These are phyloP conservation scores for Poeciliopsis turneri DNA, from an alignment of 2,797 vertebrate species.

Conservation along the genomic window DNA sequence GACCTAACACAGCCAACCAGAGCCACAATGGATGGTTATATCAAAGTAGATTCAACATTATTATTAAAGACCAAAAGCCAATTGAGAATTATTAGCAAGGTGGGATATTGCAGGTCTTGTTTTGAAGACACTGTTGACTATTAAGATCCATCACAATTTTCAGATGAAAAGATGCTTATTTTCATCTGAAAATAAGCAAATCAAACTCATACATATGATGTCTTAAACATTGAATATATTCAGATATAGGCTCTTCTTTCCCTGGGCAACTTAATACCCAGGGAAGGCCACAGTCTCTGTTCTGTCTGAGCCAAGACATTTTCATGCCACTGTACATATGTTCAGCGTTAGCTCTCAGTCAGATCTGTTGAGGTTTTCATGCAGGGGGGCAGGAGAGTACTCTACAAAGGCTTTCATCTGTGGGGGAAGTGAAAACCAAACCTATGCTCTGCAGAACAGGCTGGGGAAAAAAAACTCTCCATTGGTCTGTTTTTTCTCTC, in stretches of 20 bases:
- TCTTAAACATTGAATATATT: constrained; percentile 12
- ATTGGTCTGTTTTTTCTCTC: constrained; percentile 27
- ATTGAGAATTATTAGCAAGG: not conserved
- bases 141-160: not conserved
- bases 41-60: not conserved
- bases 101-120: too few species aligned
- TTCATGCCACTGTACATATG: constrained; percentile 67
- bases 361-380: not conserved
- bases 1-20: not conserved
- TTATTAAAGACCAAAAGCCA: not conserved
- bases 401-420: constrained; percentile 50
- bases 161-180: constrained; percentile 22
- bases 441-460: constrained; percentile 42
- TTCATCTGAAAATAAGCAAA: not conserved
- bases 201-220: not conserved
- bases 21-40: not conserved
- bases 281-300: constrained; percentile 27
- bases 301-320: constrained; percentile 45
- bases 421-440: constrained; percentile 54
- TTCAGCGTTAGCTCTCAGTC: constrained; percentile 27
- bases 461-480: constrained; percentile 46
- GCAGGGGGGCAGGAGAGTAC: not conserved
- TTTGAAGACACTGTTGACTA: not conserved
- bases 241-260: constrained; percentile 29
- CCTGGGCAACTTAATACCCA: constrained; percentile 41